phyloP scores from a whole-genome alignment of 1,140 invertebrate genomes.

The Dendroctonus ponderosae region DNA sequence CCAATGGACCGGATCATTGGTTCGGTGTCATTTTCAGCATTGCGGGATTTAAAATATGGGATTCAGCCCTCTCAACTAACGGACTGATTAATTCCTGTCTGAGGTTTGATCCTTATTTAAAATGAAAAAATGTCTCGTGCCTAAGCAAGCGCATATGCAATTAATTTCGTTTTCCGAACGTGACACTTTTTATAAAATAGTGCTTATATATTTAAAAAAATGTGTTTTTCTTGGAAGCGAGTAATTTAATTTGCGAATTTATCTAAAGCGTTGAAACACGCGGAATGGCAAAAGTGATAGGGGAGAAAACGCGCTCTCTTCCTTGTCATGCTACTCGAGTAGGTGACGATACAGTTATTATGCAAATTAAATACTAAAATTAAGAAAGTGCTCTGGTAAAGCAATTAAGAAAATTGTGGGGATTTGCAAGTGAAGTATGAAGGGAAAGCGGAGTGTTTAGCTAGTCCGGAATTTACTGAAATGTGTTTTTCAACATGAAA shows the following conservation, averaged over 20 bases:
- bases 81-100: too few relatives aligned
- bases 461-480: too few relatives aligned
- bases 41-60: too few relatives aligned
- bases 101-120: too few relatives aligned
- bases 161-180: too few relatives aligned
- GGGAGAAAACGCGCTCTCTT: conserved; percentile 7
- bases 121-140: too few relatives aligned
- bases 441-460: too few relatives aligned
- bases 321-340: not conserved
- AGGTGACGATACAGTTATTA: conserved; percentile 10
- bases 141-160: too few relatives aligned
- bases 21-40: too few relatives aligned
- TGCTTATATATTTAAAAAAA: too few relatives aligned
- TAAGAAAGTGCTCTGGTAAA: conserved; percentile 1
- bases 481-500: not conserved
- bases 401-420: conserved; percentile 2
- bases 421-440: not conserved
- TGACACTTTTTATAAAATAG: too few relatives aligned
- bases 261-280: not conserved
- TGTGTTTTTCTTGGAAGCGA: not conserved
- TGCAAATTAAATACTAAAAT: conserved; percentile 9
- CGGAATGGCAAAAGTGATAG: not conserved
- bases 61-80: too few relatives aligned
- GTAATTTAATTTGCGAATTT: conserved; percentile 5
- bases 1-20: conserved; percentile 1